Conservation (phyloP, 1,140 invertebrate species). For the Papilio xuthus region DNA sequence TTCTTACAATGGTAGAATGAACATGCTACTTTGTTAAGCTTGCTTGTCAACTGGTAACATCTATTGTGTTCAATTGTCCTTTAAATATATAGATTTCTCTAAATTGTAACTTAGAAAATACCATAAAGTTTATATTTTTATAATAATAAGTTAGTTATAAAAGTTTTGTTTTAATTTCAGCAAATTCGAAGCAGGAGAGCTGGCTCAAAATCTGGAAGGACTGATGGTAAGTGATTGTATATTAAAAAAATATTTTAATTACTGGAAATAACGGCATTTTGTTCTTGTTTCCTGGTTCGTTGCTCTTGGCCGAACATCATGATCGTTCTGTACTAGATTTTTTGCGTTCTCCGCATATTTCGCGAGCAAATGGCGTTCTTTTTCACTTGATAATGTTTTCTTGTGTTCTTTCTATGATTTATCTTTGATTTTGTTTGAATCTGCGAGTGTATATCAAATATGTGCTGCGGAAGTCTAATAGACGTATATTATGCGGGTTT, state of each 20-base stretch:
- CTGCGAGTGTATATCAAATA: not conserved
- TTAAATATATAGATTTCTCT: not conserved
- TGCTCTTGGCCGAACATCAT: slow-evolving; percentile 19
- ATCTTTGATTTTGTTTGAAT: not conserved
- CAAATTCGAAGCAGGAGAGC: not conserved
- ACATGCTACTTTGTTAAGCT: slow-evolving; percentile 56
- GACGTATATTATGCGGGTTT: not conserved
- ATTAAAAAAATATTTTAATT: not conserved
- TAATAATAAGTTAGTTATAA: not conserved
- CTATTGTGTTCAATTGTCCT: slow-evolving; percentile 50
- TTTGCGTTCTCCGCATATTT: not conserved
- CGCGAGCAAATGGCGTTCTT: not conserved
- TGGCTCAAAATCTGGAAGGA: not conserved
- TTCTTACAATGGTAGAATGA: slow-evolving; percentile 56
- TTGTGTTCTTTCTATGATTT: slow-evolving; percentile 1
- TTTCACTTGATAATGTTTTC: slow-evolving; percentile 7
- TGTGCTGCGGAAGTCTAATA: not conserved
- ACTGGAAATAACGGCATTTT: not conserved
- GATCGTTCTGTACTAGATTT: slow-evolving; percentile 16
- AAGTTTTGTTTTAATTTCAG: not conserved
- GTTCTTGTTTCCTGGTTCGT: slow-evolving; percentile 16
- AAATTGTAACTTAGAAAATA: not conserved
- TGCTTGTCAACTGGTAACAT: slow-evolving; percentile 46
- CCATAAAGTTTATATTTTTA: not conserved
- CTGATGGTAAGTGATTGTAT: not conserved